Evolutionary conservation across 2,888 invertebrate genomes (phyloP), one percentile per base, ranked within the genome.

Genomic region (Drosophila anomelani): DNA sequence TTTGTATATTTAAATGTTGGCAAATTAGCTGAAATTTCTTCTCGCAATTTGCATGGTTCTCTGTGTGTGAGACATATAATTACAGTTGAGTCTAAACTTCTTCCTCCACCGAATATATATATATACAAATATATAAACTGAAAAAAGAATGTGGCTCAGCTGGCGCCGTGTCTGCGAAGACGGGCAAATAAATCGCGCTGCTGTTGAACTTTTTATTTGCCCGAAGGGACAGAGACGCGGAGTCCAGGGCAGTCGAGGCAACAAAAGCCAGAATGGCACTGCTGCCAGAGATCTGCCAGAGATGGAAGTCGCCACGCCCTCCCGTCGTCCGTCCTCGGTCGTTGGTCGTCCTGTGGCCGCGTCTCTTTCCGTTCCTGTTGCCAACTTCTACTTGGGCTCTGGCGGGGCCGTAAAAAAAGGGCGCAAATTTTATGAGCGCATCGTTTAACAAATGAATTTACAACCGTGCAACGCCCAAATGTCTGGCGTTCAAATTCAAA

Each of bases 401-500:
- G 53, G 75, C 64, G 72, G 74, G 46, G 75, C 76, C 77, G 69
- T 76, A 80, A 72, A 72, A 82, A 64, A 76, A 79, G 77, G 83
- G 80, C 83, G 79, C 88, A 89, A 91, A 90, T 91, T 92, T 91
- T 92, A 92, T 92, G 92, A 92, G 91, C 90, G 87, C 91, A 91
- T 92, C 92, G 90, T 92, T 92, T 92, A 92, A 91, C 92, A 92
- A 92, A 92, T 92, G 92, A 92, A 92, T 92, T 92, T 92, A 92
- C 92, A 92, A 91, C 92, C 90, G 88, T 89, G 92, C 89, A 92
- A 92, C 92, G 92, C 92, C 92, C 92, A 92, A 92, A 89, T 91
- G 92, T 92, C 92, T 92, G 92, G 92, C 92, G 92, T 92, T 92
- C 91, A 91, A 91, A 90, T 90, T 87, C 90, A 91, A 91, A 91